Evolutionary conservation across 2,797 vertebrate genomes (phyloP).

Genomic region (Urosaurus nigricauda): DNA sequence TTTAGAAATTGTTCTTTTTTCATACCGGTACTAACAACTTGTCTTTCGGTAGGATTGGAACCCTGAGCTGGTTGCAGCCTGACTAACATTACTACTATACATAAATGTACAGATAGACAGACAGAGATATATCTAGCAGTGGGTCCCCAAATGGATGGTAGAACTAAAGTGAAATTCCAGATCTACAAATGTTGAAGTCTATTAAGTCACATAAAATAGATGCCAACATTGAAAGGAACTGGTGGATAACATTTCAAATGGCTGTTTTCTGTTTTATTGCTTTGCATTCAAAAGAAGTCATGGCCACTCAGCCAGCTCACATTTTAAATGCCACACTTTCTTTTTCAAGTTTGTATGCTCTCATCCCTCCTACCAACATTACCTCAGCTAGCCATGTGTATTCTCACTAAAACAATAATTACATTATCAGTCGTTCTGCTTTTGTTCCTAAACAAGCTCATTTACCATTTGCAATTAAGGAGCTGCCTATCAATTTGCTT

Average conservation of each 20-base stretch:
- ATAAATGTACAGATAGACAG: neutral
- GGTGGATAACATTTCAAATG: slow-evolving; percentile 27
- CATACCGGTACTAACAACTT: slow-evolving; percentile 30
- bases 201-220: slow-evolving; percentile 37
- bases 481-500: neutral
- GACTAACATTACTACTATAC: neutral
- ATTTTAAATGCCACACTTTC: neutral
- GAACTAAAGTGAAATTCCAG: neutral
- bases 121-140: neutral
- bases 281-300: neutral
- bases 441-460: neutral
- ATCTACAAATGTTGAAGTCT: neutral
- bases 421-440: slow-evolving; percentile 26
- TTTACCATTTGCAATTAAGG: slow-evolving; percentile 39
- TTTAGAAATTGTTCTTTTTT: slow-evolving; percentile 27
- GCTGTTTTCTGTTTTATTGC: neutral
- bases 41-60: neutral
- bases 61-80: neutral
- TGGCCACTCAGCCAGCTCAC: neutral
- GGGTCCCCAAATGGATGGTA: neutral
- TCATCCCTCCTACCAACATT: neutral
- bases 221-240: slow-evolving; percentile 35
- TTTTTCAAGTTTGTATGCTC: neutral
- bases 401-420: slow-evolving; percentile 31
- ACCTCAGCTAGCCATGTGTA: neutral